Evolutionary conservation across 2,113 vertebrate genomes (phyloP).

Genomic region (Crotalus tigris): DNA sequence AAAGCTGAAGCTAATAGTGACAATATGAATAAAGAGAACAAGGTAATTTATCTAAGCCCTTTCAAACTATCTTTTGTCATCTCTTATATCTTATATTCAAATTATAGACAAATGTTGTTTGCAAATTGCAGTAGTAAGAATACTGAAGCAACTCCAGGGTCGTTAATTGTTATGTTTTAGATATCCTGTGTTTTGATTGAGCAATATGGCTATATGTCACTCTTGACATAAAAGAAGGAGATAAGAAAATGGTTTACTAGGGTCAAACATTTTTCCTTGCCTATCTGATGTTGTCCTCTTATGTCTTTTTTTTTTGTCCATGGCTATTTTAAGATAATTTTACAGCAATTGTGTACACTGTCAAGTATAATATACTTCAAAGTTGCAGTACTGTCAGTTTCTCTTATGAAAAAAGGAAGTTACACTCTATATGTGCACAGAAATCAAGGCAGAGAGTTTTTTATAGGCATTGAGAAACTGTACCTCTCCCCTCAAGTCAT

Average conservation of each 20-base stretch:
- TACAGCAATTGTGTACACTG: not conserved
- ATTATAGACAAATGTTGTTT: not conserved
- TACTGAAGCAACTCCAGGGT: not conserved
- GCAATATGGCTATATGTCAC: not conserved
- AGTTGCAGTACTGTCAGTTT: not conserved
- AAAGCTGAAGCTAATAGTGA: constrained; percentile 19
- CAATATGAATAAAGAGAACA: constrained; percentile 43
- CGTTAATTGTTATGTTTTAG: not conserved
- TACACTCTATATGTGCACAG: not conserved
- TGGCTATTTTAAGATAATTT: not conserved
- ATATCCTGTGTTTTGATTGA: not conserved
- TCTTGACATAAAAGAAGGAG: not conserved
- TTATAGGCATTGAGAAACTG: not conserved
- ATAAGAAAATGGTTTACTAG: not conserved
- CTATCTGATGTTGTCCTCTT: not conserved
- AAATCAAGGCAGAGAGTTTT: not conserved
- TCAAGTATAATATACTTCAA: not conserved
- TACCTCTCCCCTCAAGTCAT: not conserved
- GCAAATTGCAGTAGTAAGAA: not conserved
- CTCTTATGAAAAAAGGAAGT: not conserved
- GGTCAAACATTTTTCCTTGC: not conserved
- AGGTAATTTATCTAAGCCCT: constrained; percentile 33
- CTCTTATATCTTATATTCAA: not conserved
- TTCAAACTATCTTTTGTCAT: not conserved
- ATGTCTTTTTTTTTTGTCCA: not conserved